phyloP scores from a whole-genome alignment of 2,888 invertebrate genomes.

The Noctua janthina region DNA sequence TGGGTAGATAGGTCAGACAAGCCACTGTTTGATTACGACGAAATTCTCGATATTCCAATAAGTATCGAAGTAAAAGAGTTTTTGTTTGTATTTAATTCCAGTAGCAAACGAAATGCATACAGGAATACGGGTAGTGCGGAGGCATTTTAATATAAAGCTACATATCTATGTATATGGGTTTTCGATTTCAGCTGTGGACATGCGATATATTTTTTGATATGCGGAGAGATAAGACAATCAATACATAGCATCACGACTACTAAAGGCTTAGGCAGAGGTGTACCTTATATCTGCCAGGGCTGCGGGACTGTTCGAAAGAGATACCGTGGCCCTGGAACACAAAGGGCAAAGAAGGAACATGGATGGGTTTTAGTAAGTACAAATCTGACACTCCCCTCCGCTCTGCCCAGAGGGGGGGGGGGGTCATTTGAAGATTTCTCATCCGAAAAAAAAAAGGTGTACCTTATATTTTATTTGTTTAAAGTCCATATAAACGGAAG shows the following conservation, averaged over 20 bases:
- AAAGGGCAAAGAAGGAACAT: too few species aligned
- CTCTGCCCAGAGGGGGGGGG: too few species aligned
- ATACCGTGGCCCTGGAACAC: too few species aligned
- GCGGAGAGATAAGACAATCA: neutral
- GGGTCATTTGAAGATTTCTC: too few species aligned
- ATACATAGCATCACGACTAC: neutral
- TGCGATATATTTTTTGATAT: neutral
- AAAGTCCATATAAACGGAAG: neutral
- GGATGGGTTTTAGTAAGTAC: too few species aligned
- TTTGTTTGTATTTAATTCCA: constrained; percentile 33
- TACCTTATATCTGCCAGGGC: neutral
- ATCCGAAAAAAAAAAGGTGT: too few species aligned
- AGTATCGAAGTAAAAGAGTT: neutral
- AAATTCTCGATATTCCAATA: constrained; percentile 15
- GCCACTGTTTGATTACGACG: constrained; percentile 1
- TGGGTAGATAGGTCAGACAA: constrained; percentile 11
- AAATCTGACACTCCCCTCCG: too few species aligned
- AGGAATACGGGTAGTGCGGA: neutral
- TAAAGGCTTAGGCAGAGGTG: neutral
- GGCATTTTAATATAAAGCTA: constrained; percentile 2
- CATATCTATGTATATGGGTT: neutral
- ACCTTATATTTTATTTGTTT: too few species aligned
- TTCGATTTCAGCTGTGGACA: neutral
- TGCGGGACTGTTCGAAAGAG: too few species aligned
- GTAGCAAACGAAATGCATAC: constrained; percentile 13